Percentiles rank a stretch among this genome's conserved stretches.
phyloP scores from a whole-genome alignment of 2,888 invertebrate genomes.

The Lycocerus yunnanus region DNA sequence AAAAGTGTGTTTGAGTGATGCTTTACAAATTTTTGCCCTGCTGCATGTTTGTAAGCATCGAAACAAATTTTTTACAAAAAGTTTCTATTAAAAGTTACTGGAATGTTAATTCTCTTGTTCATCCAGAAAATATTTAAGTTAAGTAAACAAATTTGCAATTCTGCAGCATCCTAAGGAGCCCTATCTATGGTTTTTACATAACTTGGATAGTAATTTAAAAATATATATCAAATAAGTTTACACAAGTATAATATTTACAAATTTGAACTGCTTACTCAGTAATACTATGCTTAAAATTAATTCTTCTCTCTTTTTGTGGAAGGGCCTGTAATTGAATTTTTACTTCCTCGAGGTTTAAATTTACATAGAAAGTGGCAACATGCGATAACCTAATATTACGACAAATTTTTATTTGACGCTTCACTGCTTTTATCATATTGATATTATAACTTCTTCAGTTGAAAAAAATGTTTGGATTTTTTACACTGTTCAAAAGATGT shows the following conservation, averaged over 20 bases:
- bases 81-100: neutral
- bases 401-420: slow-evolving; percentile 10
- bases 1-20: no score
- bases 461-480: slow-evolving; percentile 1
- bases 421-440: slow-evolving; percentile 10
- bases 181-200: neutral
- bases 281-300: slow-evolving; percentile 2
- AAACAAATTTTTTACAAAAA: neutral
- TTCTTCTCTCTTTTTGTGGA: neutral
- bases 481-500: slow-evolving; percentile 4
- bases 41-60: no score
- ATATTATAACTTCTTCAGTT: neutral
- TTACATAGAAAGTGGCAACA: slow-evolving; percentile 7
- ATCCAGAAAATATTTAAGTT: neutral
- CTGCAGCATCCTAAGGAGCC: neutral
- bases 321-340: neutral
- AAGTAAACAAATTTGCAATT: neutral
- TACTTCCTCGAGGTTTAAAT: slow-evolving; percentile 8
- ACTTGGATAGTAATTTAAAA: neutral
- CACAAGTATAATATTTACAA: neutral
- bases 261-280: neutral
- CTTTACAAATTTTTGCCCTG: no score
- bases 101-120: neutral
- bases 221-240: neutral
- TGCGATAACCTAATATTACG: slow-evolving; percentile 6